Evolutionary conservation across 2,113 vertebrate species (phyloP), one percentile per base, ranked within the genome.

Genomic region (Oenanthe melanoleuca): DNA sequence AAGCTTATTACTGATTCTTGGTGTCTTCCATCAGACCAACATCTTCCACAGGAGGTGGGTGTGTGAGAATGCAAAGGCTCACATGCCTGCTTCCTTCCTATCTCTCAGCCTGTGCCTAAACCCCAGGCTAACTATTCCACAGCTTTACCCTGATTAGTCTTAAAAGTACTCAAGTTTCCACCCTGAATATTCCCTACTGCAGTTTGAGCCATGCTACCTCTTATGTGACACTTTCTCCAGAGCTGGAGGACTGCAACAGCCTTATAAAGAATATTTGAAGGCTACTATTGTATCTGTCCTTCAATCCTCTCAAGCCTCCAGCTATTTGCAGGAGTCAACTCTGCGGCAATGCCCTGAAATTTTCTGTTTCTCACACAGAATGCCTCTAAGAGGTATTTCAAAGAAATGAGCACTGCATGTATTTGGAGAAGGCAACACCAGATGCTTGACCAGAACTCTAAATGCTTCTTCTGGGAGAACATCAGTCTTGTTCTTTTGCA

Each of bases 341-440:
- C 78, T 22, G 38, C 0, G 0, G 17, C n/a, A 50, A 38, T 20
- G 55, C 40, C 38, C 31, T 72, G 57, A 56, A 67, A 44, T 67
- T 22, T 34, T 52, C 8, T 1, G 2, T 80, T 79, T 78, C 63
- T 89, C 57, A 61, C 22, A n/a, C 7, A 57, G 40, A 57, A 85
- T 3, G 7, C 6, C 11, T 47, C 12, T 45, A 74, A 59, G 15
- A 50, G 22, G 28, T 15, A 26, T 38, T 85, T 89, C 55, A 64
- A 84, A 74, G 78, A 71, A 87, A 81, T 55, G 1, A 34, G 29
- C 31, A 29, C 20, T 33, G 12, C 8, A 18, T 1, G 2, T n/a
- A 26, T 26, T 55, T 79, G 72, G 13, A 72, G 69, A 70, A 78
- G 19, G 33, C 70, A 81, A 63, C 21, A 59, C 9, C 0, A 1